These are phyloP conservation scores for Hypotaenidia philippensis DNA, from an alignment of 2,797 vertebrate species.

Conservation along the genomic window DNA sequence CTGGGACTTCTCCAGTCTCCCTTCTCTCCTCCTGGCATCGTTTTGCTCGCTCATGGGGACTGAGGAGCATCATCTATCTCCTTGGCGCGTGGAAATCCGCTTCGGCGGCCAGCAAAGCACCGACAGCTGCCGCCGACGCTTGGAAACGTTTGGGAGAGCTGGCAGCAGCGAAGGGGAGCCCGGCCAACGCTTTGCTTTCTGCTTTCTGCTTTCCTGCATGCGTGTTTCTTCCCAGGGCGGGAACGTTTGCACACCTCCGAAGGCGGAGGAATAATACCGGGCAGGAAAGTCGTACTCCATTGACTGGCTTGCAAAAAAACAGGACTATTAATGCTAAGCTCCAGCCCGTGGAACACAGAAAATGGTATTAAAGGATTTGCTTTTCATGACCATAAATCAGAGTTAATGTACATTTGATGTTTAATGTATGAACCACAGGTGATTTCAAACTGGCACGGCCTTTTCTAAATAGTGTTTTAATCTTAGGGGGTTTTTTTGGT, in stretches of 20 bases:
- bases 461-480: constrained; percentile 86
- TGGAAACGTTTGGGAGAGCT: not conserved
- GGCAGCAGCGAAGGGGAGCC: fast-evolving
- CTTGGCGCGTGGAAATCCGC: fast-evolving
- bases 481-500: constrained; percentile 63
- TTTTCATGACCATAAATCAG: constrained; percentile 84
- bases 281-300: constrained; percentile 8
- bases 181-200: not conserved
- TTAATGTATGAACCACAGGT: constrained; percentile 86
- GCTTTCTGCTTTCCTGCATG: not conserved
- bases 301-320: not conserved
- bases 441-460: constrained; percentile 78
- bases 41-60: fast-evolving
- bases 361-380: constrained; percentile 83
- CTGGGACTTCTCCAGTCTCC: not conserved
- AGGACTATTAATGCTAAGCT: constrained; percentile 75
- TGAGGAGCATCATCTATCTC: not conserved
- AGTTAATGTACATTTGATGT: constrained; percentile 85
- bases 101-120: not conserved
- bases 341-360: constrained; percentile 72
- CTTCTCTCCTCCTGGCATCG: not conserved
- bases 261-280: not conserved
- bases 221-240: not conserved
- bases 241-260: not conserved
- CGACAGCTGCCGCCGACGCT: not conserved